These are phyloP conservation scores for Onychomys torridus DNA, from an alignment of 2,797 vertebrate genomes.

Conservation along the genomic window DNA sequence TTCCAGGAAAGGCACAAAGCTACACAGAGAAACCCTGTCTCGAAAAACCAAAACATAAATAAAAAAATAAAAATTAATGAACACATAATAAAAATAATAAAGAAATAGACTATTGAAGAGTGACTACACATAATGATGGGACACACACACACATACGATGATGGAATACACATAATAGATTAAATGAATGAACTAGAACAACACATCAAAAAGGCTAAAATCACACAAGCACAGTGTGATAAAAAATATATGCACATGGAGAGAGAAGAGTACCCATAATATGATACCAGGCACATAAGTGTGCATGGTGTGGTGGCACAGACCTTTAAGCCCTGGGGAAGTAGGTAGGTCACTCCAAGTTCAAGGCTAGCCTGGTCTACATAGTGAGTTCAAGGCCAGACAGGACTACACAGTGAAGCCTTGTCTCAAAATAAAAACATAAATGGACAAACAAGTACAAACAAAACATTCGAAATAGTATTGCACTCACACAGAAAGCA, in stretches of 20 bases:
- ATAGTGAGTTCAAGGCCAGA: not conserved
- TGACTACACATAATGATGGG: not conserved
- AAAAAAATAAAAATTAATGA: not conserved
- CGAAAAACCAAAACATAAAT: no score
- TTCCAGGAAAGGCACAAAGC: no score
- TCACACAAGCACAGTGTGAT: not conserved
- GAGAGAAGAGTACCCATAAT: not conserved
- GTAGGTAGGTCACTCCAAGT: not conserved
- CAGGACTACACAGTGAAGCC: not conserved
- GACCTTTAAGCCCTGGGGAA: not conserved
- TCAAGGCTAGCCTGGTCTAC: not conserved
- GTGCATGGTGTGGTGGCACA: not conserved
- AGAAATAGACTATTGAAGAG: not conserved
- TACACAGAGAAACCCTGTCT: no score
- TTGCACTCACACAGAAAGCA: not conserved
- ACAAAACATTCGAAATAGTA: not conserved
- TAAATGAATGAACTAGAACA: slow-evolving; percentile 22
- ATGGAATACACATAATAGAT: not conserved
- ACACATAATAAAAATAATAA: not conserved
- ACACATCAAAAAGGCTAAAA: not conserved
- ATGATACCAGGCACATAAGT: not conserved
- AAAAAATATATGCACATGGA: not conserved
- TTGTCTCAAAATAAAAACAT: not conserved
- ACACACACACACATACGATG: not conserved
- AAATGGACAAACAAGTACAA: not conserved